phyloP scores from a whole-genome alignment of 2,888 invertebrate genomes.

The Mythimna ferrago region DNA sequence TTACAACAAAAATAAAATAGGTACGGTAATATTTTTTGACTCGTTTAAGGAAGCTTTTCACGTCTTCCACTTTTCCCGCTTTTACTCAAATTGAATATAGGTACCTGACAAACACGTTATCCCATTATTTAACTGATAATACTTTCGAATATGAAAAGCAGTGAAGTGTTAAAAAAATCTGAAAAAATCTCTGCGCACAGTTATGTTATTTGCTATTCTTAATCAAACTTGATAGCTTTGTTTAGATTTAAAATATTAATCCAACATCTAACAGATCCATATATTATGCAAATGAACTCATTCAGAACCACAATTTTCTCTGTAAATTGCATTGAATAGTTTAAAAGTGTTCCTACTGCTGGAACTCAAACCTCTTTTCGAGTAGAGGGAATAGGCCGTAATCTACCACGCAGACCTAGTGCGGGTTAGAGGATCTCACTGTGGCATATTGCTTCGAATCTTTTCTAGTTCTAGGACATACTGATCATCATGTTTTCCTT shows the following conservation, averaged over 20 bases:
- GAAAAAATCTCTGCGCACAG: too few relatives aligned
- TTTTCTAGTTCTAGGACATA: too few relatives aligned
- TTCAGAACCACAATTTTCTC: neutral
- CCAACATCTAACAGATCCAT: neutral
- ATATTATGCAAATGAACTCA: neutral
- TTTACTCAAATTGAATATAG: conserved; percentile 30
- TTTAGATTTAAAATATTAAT: neutral
- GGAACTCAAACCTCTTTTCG: too few relatives aligned
- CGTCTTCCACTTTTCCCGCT: conserved; percentile 30
- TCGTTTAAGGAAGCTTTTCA: conserved; percentile 32
- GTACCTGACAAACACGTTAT: conserved; percentile 9
- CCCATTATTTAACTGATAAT: neutral
- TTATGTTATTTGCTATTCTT: too few relatives aligned
- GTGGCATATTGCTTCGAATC: too few relatives aligned
- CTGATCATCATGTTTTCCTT: too few relatives aligned
- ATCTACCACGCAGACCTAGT: too few relatives aligned
- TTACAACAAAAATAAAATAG: conserved; percentile 49
- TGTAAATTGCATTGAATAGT: too few relatives aligned
- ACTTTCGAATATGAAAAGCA: neutral
- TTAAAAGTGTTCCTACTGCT: too few relatives aligned
- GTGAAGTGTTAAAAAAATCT: neutral
- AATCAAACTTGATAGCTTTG: neutral
- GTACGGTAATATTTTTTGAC: conserved; percentile 29
- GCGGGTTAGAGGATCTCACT: too few relatives aligned
- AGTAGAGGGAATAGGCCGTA: too few relatives aligned